These are phyloP conservation scores for Tetranychus truncatus DNA, from an alignment of 2,888 invertebrate species.

Conservation along the genomic window DNA sequence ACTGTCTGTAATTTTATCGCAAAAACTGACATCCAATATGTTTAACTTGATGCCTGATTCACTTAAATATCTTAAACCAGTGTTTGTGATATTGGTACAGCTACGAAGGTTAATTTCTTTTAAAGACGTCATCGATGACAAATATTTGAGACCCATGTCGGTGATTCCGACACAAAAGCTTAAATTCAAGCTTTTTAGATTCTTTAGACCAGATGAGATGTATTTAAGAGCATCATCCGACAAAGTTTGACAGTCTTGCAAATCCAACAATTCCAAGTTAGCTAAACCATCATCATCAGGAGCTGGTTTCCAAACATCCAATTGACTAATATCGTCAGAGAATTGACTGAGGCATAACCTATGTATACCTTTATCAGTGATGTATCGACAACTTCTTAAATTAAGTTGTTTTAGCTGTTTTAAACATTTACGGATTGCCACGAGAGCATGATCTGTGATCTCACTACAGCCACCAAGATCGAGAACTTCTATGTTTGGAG, in stretches of 20 bases:
- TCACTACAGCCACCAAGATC: constrained; percentile 81
- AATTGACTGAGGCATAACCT: constrained; percentile 44
- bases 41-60: constrained; percentile 58
- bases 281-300: constrained; percentile 35
- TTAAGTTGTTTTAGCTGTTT: constrained; percentile 64
- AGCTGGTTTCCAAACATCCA: constrained; percentile 15
- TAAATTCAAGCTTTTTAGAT: constrained; percentile 66
- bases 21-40: constrained; percentile 76
- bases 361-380: constrained; percentile 73
- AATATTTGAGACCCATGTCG: constrained; percentile 70
- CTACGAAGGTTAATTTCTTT: constrained; percentile 70
- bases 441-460: constrained; percentile 67
- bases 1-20: constrained; percentile 83
- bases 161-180: constrained; percentile 86
- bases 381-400: constrained; percentile 74
- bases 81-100: constrained; percentile 82
- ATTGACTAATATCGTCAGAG: constrained; percentile 35
- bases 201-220: constrained; percentile 56
- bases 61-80: constrained; percentile 72
- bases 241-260: constrained; percentile 85
- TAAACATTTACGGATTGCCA: constrained; percentile 68
- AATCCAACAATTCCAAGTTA: constrained; percentile 59
- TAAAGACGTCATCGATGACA: constrained; percentile 63
- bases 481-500: constrained; percentile 55
- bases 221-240: constrained; percentile 75